A percentile compares a stretch with the other conserved stretches of the same genome.
These are phyloP conservation scores for Leucoraja erinaceus DNA, from an alignment of 2,113 vertebrate genomes.

Conservation along the genomic window DNA sequence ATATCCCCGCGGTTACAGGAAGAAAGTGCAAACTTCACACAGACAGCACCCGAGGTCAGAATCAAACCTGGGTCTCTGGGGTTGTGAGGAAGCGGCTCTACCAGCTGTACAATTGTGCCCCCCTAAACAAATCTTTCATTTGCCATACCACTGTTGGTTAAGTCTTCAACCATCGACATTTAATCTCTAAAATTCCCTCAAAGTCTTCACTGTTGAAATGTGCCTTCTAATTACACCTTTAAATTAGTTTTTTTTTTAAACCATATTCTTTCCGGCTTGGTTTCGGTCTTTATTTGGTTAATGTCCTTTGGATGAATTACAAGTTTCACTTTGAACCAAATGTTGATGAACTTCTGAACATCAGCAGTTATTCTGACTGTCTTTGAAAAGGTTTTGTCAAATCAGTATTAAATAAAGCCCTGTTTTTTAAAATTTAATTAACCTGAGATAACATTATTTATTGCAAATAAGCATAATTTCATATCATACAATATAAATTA, in stretches of 20 bases:
- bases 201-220: neutral
- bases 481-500: neutral
- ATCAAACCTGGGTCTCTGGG: too few relatives aligned
- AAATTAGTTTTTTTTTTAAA: neutral
- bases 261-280: neutral
- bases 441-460: neutral
- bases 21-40: too few relatives aligned
- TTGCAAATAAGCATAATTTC: neutral
- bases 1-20: too few relatives aligned
- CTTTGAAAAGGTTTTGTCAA: neutral
- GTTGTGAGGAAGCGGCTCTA: too few relatives aligned
- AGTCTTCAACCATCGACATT: neutral
- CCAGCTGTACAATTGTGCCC: too few relatives aligned
- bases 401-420: neutral
- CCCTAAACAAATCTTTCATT: neutral
- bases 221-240: neutral
- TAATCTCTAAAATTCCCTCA: neutral
- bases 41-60: too few relatives aligned
- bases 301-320: neutral
- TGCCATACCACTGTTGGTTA: neutral
- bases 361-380: neutral
- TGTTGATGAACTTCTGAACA: neutral
- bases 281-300: neutral
- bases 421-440: neutral
- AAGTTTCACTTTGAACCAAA: neutral